Evolutionary conservation across 1,140 invertebrate genomes (phyloP).

Genomic region (Brachionus sp.): DNA sequence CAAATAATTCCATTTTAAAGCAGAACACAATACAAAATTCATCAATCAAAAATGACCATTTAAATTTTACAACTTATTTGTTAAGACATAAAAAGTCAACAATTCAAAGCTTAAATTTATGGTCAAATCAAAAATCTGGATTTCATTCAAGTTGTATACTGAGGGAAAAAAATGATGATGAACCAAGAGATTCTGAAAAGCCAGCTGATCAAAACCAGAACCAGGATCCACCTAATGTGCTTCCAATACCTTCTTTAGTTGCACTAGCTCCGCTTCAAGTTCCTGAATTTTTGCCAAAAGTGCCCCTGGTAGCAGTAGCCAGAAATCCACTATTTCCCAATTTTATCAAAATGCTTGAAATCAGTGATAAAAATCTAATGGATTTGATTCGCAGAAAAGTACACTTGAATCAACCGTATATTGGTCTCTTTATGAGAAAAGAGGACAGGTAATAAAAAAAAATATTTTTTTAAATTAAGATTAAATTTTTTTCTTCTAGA

Average conservation of each 20-base stretch:
- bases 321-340: constrained; percentile 93
- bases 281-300: constrained; percentile 91
- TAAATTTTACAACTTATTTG: neutral
- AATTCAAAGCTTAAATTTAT: neutral
- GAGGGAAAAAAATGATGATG: neutral
- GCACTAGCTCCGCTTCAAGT: constrained; percentile 70
- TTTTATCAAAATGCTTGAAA: constrained; percentile 95
- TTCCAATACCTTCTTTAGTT: constrained; percentile 30
- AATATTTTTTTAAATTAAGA: neutral
- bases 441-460: constrained; percentile 60
- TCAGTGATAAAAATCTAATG: constrained; percentile 77
- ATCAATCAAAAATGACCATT: neutral
- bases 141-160: neutral
- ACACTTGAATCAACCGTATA: constrained; percentile 90
- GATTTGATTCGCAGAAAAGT: constrained; percentile 88
- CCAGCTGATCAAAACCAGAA: neutral
- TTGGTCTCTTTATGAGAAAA: constrained; percentile 93
- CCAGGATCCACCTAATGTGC: constrained; percentile 12
- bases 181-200: neutral
- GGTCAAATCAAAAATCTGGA: neutral
- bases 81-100: neutral
- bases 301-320: constrained; percentile 88
- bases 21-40: neutral
- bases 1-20: neutral
- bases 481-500: constrained; percentile 54